Evolutionary conservation across 2,797 vertebrate species (phyloP), one percentile per base, ranked within the genome.

Genomic region (Tarsius wallacei): DNA sequence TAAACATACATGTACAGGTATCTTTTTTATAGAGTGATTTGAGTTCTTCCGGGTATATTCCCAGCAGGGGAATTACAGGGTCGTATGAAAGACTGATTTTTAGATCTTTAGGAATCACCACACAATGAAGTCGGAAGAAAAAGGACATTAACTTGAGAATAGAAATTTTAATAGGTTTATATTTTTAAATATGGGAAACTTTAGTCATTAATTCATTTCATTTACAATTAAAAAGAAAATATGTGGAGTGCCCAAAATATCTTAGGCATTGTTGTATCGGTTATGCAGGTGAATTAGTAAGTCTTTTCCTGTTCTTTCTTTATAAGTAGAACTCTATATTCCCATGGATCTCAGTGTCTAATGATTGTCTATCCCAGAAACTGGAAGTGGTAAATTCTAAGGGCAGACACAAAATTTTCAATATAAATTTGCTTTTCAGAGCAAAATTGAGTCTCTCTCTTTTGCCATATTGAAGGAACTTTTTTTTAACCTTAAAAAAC

Each of bases 391-490:
- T 80, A 76, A 71, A 82, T 93, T 97, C 64, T 76, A 87, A 53
- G 21, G 12, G 57, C 6, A 87, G 66, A 90, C 33, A 88, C 16
- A 94, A 88, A 3, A 91, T 71, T 36, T 80, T 13, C 55, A 51
- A 66, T 76, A 84, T 42, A 89, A 47, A 89, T 93, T 95, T 86
- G 11, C 36, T 16, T 87, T 87, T 76, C 53, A 70, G 42, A 53
- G 3, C 28, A 70, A 97, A 90, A 77, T 2, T 55, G 19, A 87
- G 4, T 73, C 70, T 80, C 17, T 74, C 33, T n/a, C 59, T 70
- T 93, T 90, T 86, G 16, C 55, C 33, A 84, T 84, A 90, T 70
- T 84, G 74, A 74, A 97, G 14, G 9, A 93, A 55, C 63, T 87
- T 53, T 73, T 74, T 21, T 4, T 55, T 64, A 1, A 21, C 17